Evolutionary conservation across 2,113 vertebrate species (phyloP), one percentile per base, ranked within the genome.

Genomic region (Paralichthys olivaceus): DNA sequence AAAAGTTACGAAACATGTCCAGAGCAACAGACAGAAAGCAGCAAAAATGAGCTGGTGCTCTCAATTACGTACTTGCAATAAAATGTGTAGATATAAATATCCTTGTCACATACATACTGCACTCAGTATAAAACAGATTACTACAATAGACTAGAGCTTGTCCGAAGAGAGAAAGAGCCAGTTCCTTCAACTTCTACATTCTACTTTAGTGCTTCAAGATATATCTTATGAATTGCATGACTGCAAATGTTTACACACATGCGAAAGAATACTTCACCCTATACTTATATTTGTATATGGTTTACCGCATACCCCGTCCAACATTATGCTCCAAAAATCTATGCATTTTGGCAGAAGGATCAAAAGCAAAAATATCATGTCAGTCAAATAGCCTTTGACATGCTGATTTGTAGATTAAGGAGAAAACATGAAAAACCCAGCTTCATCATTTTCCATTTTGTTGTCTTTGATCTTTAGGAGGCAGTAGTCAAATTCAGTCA

Each of bases 391-490:
- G 13, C 13, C n/a, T 43, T 34, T 80, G 56, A 75, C 80, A 58
- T 69, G 68, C 15, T 60, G 23, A 84, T 66, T 65, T 86, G 60
- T 68, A 75, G 65, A 88, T 80, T 56, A 43, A n/a, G 47, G 2
- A 40, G 6, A n/a, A 69, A 75, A 54, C 56, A 75, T 56, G 22
- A 57, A 56, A 45, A 65, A 47, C 37, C 5, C 6, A 14, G 20
- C 59, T 20, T 77, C 66, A 67, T 63, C 22, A 58, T 72, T 60
- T 84, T 20, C 28, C 22, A 64, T 78, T 68, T 58, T 57, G 51
- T 37, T 37, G 40, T 37, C 80, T 82, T 85, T 85, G 72, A 80
- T 84, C 76, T 69, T 26, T 4, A 17, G 34, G 69, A 53, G n/a
- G 49, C 3, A 9, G n/a, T 15, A 72, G 62, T 81, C 70, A 64